Base-by-base conservation (phyloP, 2,113 vertebrate species). In the Suricata suricatta region DNA sequence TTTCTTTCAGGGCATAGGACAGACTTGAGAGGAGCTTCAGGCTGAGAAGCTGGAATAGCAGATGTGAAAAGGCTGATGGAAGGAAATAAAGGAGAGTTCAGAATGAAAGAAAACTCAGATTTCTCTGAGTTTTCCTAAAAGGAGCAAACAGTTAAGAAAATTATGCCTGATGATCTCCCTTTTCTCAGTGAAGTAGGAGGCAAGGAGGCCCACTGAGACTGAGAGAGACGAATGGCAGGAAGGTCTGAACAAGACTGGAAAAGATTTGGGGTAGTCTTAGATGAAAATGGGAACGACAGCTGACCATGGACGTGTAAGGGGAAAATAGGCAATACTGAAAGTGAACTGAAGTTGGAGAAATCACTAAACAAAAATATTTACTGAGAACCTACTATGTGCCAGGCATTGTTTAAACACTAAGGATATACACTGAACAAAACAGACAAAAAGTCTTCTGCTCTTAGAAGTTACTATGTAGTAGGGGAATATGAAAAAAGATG, bases 311-410 rank as follows among this genome's bases (percentile, higher is more conserved):
- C 47, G 41, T 14, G 0, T 8, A 71, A 96, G 38, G 52, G 72
- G 33, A 89, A 77, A 77, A 89, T 4, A 12, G 33, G 38, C 85
- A 89, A 38, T 52, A 19, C 50, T 60, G n/a, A 93, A 89, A 89
- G 69, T 25, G 68, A 96, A 13, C 5, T 63, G 41, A 90, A 12
- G n/a, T 33, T 79, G 71, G 50, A 89, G 79, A 47, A 84, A 84
- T 33, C 38, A 35, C 76, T 76, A 84, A 71, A 90, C 23, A 69
- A 93, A 93, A 90, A 90, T 71, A 90, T 52, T 76, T 84, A 90
- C 52, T 80, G 54, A 71, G 69, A 90, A 85, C 5, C 7, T 84
- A 82, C 38, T 2, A 63, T 52, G 47, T 84, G 19, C 33, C 44
- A 47, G 44, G 44, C 44, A 47, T 21, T 88, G 41, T 77, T 77